Base-by-base conservation (phyloP, 2,888 invertebrate genomes). In the Sphaerophoria rueppellii region DNA sequence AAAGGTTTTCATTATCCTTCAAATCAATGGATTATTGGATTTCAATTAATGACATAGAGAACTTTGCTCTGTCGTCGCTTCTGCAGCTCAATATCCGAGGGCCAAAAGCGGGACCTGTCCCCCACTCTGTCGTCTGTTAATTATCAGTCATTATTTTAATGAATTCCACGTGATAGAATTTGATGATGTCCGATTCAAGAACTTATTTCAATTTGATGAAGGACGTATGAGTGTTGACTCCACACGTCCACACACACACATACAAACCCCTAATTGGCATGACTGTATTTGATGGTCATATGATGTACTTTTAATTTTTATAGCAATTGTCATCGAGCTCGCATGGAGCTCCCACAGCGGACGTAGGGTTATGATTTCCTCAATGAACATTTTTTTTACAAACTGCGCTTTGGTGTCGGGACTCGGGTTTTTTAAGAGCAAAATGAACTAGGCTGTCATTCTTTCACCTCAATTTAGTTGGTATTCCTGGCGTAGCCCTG, bases 151-250 rank as follows among this genome's bases (percentile, higher is more conserved):
- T 85, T 85, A 76, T 76, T 72, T 32, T 72, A 85, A 85, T 85
- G 76, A 85, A 77, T 73, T 81, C 40, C 81, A 85, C 81, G 85
- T 85, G 85, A 85, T 80, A 81, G 73, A 72, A 77, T 85, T 81
- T 69, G 24, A 24, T 35, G 65, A 58, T 58, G 63, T 16, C 54
- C 54, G 43, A 65, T 50, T 35, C 50, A 24, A 60, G 54, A 52
- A 58, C 69, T 43, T 60, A 71, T 71, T 67, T 57, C 71, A 75
- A 35, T 46, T 32, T 32, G 24, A 43, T 60, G 60, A 60, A 43
- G 24, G 60, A 24, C 24, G 24, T 24, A 24, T 24, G 24, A 24
- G 24, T 24, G 24, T 24, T 24, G 24, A 24, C 24, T 24, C 24
- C 24, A 24, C 24, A 24, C 24, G n/a, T n/a, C n/a, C n/a, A n/a